Percentiles rank a stretch among this genome's conserved stretches.
phyloP scores from a whole-genome alignment of 2,888 invertebrate genomes.

The Hirudinaria manillensis region DNA sequence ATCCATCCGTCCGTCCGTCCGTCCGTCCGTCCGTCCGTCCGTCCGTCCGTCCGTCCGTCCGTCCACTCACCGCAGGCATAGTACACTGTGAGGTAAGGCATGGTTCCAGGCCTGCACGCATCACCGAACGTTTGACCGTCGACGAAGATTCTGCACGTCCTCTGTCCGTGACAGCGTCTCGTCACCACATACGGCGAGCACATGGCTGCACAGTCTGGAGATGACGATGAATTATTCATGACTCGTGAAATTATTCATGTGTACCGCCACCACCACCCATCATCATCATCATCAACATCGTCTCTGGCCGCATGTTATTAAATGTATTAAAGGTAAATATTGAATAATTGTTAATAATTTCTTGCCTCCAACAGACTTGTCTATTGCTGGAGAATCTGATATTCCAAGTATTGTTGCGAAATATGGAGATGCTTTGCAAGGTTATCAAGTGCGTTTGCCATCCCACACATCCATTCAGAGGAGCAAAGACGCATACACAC shows the following conservation, averaged over 20 bases:
- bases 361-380: too few relatives aligned
- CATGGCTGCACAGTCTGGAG: constrained; percentile 13
- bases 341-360: too few relatives aligned
- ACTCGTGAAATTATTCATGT: background rate
- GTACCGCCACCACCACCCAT: background rate
- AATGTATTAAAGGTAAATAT: too few relatives aligned
- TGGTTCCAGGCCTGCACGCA: constrained; percentile 21
- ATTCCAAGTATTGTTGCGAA: too few relatives aligned
- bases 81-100: constrained; percentile 26
- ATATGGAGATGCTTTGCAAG: background rate
- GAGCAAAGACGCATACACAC: background rate
- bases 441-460: too few relatives aligned
- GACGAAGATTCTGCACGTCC: constrained; percentile 24
- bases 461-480: background rate
- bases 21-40: too few relatives aligned
- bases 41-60: too few relatives aligned
- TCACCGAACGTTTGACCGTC: constrained; percentile 23
- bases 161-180: constrained; percentile 16
- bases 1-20: too few relatives aligned
- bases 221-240: background rate
- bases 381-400: too few relatives aligned
- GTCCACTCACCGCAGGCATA: constrained; percentile 23
- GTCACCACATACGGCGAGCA: constrained; percentile 22
- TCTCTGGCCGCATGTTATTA: too few relatives aligned
- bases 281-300: too few relatives aligned